Base-by-base conservation (phyloP, 2,888 invertebrate genomes). In the Volucella inflata region DNA sequence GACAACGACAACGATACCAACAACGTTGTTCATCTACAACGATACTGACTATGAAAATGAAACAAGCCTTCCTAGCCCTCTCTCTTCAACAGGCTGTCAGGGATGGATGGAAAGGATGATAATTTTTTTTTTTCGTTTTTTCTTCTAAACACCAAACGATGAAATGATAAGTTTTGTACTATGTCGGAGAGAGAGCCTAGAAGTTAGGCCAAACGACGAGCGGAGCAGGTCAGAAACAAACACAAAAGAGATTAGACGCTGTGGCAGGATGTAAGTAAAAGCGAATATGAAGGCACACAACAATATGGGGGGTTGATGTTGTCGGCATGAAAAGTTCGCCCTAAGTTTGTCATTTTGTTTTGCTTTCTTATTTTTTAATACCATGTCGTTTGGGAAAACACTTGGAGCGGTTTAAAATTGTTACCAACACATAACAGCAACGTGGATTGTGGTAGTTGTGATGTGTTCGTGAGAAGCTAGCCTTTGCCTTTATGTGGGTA, bases 321-420 rank as follows among this genome's bases (percentile, higher is more conserved):
- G 68, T 60, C 36, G 77, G 55, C 72, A 72, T 67, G 67, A 77
- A 82, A 82, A 82, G 72, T 82, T 82, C 67, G 48, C 57, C 77
- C 40, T 62, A 60, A 76, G 67, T 57, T 67, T 67, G 50, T 67
- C 51, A 50, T 67, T 67, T 50, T 0, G 16, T 30, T 30, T 9
- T 64, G 46, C 70, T 78, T 78, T 79, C 64, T 79, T 75, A 59
- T 84, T 74, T 75, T 78, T 83, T 68, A 53, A 78, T 65, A 59
- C 46, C 68, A 70, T 79, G 70, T 65, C 79, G 74, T 79, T 84
- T 78, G 4, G 64, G 64, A 74, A 84, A 84, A 84, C 74, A 79
- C 79, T 84, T 79, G 74, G 79, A 79, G 70, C 72, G 57, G 46
- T 77, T 68, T 68, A 72, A 72, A 83, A 83, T 30, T 68, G 67